Evolutionary conservation across 1,140 invertebrate species (phyloP).

Genomic region (Neotoxoptera formosana): DNA sequence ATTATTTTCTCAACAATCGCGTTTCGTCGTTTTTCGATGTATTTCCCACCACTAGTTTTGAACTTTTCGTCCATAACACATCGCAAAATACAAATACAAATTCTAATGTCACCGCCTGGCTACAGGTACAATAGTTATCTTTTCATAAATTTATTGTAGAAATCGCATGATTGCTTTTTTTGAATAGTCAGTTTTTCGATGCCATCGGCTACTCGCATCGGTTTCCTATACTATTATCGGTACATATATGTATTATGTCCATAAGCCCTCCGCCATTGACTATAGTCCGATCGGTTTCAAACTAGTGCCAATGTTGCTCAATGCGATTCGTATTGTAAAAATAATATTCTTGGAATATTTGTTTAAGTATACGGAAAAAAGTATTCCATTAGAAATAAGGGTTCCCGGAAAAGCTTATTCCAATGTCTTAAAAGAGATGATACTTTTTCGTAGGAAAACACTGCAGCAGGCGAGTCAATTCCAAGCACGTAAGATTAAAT

Average conservation of each 20-base stretch:
- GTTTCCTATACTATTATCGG: no score
- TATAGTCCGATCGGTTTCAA: not conserved
- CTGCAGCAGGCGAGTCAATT: not conserved
- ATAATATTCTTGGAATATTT: not conserved
- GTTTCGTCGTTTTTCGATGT: no score
- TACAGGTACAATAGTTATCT: not conserved
- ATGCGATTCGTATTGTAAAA: not conserved
- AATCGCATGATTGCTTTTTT: not conserved
- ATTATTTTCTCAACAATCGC: no score
- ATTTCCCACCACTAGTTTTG: no score
- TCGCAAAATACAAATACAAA: not conserved
- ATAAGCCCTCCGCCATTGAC: no score
- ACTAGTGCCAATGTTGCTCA: not conserved
- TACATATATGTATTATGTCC: no score
- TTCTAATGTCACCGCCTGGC: not conserved
- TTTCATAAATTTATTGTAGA: no score
- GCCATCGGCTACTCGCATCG: no score
- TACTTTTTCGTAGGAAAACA: not conserved
- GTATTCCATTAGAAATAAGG: conserved; percentile 3
- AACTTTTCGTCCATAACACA: no score
- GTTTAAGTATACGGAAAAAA: not conserved
- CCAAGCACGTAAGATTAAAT: not conserved
- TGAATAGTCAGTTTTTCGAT: not conserved
- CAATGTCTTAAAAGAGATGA: not conserved
- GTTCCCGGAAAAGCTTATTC: not conserved